These are phyloP conservation scores for Drosophila baimaii DNA, from an alignment of 1,140 invertebrate species.

Conservation along the genomic window DNA sequence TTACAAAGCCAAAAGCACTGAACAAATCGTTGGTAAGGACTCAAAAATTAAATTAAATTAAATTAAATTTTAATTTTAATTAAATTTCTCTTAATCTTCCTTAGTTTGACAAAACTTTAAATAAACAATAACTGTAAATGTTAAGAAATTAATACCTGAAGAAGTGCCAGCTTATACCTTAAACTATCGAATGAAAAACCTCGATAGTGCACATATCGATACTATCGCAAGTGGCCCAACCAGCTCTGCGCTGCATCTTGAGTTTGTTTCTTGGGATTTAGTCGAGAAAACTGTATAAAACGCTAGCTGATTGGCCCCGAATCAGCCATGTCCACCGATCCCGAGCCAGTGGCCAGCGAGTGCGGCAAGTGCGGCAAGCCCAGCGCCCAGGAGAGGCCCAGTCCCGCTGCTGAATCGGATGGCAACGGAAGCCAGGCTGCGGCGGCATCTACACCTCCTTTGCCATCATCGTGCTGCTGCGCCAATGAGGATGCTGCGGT, in stretches of 20 bases:
- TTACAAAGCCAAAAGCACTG: no score
- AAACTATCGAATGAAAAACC: not conserved
- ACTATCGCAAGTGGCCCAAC: not conserved
- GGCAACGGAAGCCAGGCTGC: not conserved
- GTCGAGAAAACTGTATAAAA: conserved; percentile 33
- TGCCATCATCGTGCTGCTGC: conserved; percentile 1
- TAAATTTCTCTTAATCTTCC: no score
- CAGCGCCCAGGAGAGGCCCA: not conserved
- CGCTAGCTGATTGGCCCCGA: conserved; percentile 4
- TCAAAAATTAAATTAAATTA: no score
- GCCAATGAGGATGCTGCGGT: not conserved
- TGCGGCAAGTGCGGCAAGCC: conserved; percentile 44
- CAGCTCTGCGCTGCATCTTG: conserved; percentile 14
- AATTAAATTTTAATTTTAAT: no score
- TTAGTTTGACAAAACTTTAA: no score
- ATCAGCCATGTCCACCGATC: conserved; percentile 34
- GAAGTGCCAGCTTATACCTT: not conserved
- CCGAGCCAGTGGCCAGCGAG: conserved; percentile 20
- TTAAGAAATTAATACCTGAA: not conserved
- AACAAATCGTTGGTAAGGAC: no score
- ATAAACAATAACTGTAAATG: not conserved
- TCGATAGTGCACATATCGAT: not conserved
- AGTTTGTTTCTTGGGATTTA: conserved; percentile 12
- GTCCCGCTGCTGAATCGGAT: conserved; percentile 4
- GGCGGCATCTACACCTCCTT: not conserved